These are phyloP conservation scores for Pycnonotus jocosus DNA, from an alignment of 2,113 vertebrate genomes.

Conservation along the genomic window DNA sequence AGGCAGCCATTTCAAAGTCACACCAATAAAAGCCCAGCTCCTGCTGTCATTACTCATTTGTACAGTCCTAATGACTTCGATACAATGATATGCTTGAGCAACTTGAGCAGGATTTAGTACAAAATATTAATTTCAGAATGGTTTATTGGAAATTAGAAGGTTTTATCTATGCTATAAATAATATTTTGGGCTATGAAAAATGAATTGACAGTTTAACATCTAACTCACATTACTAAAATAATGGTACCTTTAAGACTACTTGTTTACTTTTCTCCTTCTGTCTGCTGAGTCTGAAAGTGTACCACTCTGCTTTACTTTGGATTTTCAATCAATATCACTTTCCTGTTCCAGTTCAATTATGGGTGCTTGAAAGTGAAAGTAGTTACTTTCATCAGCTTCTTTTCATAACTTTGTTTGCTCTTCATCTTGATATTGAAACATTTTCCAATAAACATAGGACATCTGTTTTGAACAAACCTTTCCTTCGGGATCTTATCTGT, in stretches of 20 bases:
- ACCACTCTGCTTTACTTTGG: neutral
- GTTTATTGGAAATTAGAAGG: conserved; percentile 7
- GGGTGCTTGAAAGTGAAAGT: neutral
- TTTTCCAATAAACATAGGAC: neutral
- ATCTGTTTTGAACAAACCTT: neutral
- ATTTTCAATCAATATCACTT: neutral
- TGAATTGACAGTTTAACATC: conserved; percentile 4
- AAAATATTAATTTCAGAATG: conserved; percentile 1
- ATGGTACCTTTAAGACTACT: neutral
- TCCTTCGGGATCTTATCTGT: neutral
- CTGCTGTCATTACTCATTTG: conserved; percentile 23
- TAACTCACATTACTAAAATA: neutral
- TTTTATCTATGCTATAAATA: conserved; percentile 41
- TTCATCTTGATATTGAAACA: neutral
- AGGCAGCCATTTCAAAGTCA: conserved; percentile 17
- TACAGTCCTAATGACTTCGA: neutral
- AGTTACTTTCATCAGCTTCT: neutral
- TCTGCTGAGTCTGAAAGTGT: neutral
- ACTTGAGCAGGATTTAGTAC: neutral
- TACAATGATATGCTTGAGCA: neutral
- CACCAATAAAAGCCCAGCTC: neutral
- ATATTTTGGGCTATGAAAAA: neutral
- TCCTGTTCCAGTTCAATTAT: neutral
- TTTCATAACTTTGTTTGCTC: neutral
- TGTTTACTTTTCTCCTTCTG: neutral